These are phyloP conservation scores for Pelochelys cantorii DNA, from an alignment of 2,797 vertebrate species.

Conservation along the genomic window DNA sequence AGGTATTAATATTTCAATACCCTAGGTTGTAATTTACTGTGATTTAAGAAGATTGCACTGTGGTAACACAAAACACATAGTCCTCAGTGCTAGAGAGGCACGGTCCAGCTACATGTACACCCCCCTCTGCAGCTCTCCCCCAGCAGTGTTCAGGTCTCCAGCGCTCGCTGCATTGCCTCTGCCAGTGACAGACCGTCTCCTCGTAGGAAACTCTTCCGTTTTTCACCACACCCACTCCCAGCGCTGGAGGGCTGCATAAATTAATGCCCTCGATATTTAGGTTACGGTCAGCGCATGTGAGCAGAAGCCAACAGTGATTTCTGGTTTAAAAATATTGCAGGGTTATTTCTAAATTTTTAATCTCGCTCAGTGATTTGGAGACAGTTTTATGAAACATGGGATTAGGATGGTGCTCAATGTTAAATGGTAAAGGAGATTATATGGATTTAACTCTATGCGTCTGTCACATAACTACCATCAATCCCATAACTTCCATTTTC, in stretches of 20 bases:
- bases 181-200: not conserved
- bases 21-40: constrained; percentile 66
- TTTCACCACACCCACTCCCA: not conserved
- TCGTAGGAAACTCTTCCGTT: not conserved
- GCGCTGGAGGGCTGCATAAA: constrained; percentile 22
- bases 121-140: not conserved
- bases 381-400: constrained; percentile 87
- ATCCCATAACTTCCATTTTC: constrained; percentile 89
- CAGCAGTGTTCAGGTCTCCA: not conserved
- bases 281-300: constrained; percentile 77
- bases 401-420: constrained; percentile 85
- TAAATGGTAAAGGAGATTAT: constrained; percentile 95
- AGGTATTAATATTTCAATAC: constrained; percentile 67
- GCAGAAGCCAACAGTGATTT: constrained; percentile 81
- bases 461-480: constrained; percentile 89
- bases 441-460: constrained; percentile 91
- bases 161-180: accelerated
- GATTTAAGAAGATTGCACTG: constrained; percentile 55
- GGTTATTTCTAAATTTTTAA: constrained; percentile 84
- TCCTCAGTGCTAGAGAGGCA: not conserved
- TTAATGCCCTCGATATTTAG: constrained; percentile 71
- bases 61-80: constrained; percentile 16
- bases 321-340: constrained; percentile 85
- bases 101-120: not conserved
- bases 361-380: constrained; percentile 81